Evolutionary conservation across 2,113 vertebrate genomes (phyloP), one percentile per base, ranked within the genome.

Genomic region (Colius striatus): DNA sequence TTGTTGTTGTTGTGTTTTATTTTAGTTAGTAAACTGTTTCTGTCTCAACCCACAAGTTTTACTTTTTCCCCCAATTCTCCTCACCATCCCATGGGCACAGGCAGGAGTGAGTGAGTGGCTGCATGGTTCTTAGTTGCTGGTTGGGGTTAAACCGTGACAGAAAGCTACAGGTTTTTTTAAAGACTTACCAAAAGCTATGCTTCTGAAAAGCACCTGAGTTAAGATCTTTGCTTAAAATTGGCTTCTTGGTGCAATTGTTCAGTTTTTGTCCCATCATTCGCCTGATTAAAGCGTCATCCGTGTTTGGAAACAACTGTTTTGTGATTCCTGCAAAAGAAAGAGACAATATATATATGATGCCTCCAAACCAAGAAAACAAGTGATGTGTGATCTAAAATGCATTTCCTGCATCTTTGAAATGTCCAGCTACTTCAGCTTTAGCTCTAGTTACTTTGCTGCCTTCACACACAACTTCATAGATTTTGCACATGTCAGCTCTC

Each of bases 241-340:
- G 97, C 95, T 98, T 98, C 97, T 98, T 98, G 89, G 98, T 98
- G 95, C 97, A 98, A 74, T 98, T 98, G 85, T 98, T 98, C 58
- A 98, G 92, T 87, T 98, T 98, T 92, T 98, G 98, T 38, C 98
- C 98, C 97, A 98, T 98, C 98, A 98, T 98, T 93, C 97, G 95
- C 78, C 98, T 96, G 83, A 98, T 97, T 66, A 98, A 97, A 95
- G 97, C 96, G 47, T 98, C 98, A 18, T 98, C 98, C 63, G 97
- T 96, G 67, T 95, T 98, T 92, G 98, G 98, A 95, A 98, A 98
- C 79, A 98, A 94, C 79, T 98, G 97, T 55, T 98, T 98, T 26
- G 98, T 98, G 89, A 98, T 97, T 84, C 97, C 98, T 98, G 94
- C 38, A 92, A 97, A 96, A 96, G 50, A 91, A 68, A 95, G 50